A percentile compares a stretch with the other conserved stretches of the same genome.
Evolutionary conservation across 2,888 invertebrate species (phyloP).

Genomic region (Aspidiotus rigidus): DNA sequence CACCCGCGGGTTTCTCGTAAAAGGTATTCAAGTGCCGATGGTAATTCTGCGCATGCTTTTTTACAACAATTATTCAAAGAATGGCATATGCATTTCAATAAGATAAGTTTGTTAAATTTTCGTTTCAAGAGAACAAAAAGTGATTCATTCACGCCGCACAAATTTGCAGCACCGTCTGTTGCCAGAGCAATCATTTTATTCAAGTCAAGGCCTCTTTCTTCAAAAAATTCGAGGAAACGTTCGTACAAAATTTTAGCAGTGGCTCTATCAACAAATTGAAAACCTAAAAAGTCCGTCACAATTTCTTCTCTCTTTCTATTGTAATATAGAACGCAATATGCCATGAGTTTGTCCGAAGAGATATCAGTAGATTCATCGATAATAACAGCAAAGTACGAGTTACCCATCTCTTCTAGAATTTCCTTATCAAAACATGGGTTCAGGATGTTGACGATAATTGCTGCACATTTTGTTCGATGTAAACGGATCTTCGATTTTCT

Average conservation of each 20-base stretch:
- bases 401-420: constrained; percentile 37
- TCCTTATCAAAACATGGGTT: constrained; percentile 37
- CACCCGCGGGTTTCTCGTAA: constrained; percentile 39
- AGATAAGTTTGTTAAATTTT: constrained; percentile 35
- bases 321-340: constrained; percentile 38
- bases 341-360: constrained; percentile 38
- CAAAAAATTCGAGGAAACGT: constrained; percentile 25
- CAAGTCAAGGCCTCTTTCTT: constrained; percentile 19
- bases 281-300: constrained; percentile 38
- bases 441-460: constrained; percentile 37
- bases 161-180: constrained; percentile 39
- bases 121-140: constrained; percentile 35
- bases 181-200: constrained; percentile 38
- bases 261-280: constrained; percentile 36
- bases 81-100: constrained; percentile 39
- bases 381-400: constrained; percentile 37
- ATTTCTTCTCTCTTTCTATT: constrained; percentile 35
- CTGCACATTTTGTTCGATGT: constrained; percentile 38
- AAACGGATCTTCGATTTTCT: constrained; percentile 13
- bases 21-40: constrained; percentile 38
- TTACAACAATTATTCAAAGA: constrained; percentile 39
- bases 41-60: constrained; percentile 38
- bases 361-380: constrained; percentile 39
- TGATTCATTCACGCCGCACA: constrained; percentile 38
- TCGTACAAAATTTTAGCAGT: constrained; percentile 35